Conservation (phyloP, 2,797 vertebrate genomes). For the Dallia pectoralis region DNA sequence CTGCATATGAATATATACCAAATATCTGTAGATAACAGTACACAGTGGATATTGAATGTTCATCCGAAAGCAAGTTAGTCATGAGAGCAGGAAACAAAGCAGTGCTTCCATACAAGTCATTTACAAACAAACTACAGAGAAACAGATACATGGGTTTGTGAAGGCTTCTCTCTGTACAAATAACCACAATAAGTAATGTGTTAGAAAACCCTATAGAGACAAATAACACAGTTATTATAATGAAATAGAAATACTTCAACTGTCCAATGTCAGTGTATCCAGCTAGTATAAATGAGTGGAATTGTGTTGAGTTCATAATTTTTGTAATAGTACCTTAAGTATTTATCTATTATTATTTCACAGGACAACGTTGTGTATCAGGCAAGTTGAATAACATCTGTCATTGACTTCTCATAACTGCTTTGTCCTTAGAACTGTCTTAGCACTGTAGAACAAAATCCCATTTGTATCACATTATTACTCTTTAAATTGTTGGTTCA, state of each 20-base stretch:
- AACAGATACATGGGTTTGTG: constrained; percentile 53
- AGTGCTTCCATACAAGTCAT: constrained; percentile 36
- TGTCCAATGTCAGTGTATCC: constrained; percentile 36
- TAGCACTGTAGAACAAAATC: too few relatives aligned
- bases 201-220: too few relatives aligned
- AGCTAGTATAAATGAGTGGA: constrained; percentile 45
- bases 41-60: too few relatives aligned
- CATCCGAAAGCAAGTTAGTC: too few relatives aligned
- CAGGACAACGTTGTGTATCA: background rate
- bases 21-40: too few relatives aligned
- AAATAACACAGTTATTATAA: constrained; percentile 22
- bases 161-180: constrained; percentile 32
- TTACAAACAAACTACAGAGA: constrained; percentile 40
- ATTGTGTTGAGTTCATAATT: constrained; percentile 53
- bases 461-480: too few relatives aligned
- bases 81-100: too few relatives aligned
- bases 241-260: constrained; percentile 39
- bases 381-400: background rate
- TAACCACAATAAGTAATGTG: constrained; percentile 13
- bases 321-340: background rate
- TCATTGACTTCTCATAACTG: too few relatives aligned
- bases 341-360: background rate
- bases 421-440: too few relatives aligned
- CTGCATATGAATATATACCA: too few relatives aligned
- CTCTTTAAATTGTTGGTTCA: too few relatives aligned